phyloP scores from a whole-genome alignment of 2,888 invertebrate genomes.

The Coelinius sp. region DNA sequence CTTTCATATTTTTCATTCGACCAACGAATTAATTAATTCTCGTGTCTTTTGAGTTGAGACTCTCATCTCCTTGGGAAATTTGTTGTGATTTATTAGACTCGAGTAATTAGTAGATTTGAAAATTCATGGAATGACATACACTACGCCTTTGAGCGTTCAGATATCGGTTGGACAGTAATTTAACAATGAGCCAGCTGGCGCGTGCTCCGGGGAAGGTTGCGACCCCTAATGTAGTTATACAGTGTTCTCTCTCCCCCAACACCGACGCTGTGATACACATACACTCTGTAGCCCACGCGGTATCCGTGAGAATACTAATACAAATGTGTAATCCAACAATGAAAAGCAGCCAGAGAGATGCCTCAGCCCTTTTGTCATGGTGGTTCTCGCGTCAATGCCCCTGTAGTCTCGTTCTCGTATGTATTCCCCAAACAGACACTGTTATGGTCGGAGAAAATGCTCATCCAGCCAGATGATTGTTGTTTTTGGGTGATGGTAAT shows the following conservation, averaged over 20 bases:
- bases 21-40: background rate
- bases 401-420: constrained; percentile 55
- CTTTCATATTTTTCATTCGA: background rate
- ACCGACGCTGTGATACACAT: constrained; percentile 15
- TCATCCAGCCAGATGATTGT: constrained; percentile 16
- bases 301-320: constrained; percentile 18
- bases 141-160: constrained; percentile 61
- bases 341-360: constrained; percentile 54
- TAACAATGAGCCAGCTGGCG: constrained; percentile 72
- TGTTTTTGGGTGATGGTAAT: constrained; percentile 55
- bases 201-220: constrained; percentile 67
- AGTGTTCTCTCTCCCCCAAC: constrained; percentile 52
- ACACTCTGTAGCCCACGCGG: constrained; percentile 39
- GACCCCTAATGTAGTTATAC: constrained; percentile 69
- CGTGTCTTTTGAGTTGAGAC: too few relatives aligned
- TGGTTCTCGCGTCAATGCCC: constrained; percentile 70
- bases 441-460: background rate
- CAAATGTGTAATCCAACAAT: constrained; percentile 4
- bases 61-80: too few relatives aligned
- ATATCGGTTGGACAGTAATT: constrained; percentile 68
- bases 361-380: constrained; percentile 70
- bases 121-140: constrained; percentile 36
- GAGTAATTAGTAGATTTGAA: background rate
- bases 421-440: background rate
- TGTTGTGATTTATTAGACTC: background rate